phyloP scores from a whole-genome alignment of 2,888 invertebrate genomes.

The Hirtodrosophila duncani region DNA sequence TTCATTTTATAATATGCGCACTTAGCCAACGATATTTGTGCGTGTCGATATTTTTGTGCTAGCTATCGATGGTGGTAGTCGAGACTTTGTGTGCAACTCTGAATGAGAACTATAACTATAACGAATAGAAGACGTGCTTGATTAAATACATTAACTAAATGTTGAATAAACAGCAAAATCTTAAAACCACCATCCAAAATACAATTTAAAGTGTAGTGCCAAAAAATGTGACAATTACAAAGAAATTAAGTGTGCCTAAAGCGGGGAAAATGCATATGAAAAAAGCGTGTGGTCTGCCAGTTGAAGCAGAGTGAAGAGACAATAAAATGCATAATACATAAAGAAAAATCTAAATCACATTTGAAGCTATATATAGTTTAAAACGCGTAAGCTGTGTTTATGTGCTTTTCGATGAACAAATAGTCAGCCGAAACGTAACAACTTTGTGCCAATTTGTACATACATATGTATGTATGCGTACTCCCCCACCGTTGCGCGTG shows the following conservation, averaged over 20 bases:
- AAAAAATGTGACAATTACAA: conserved; percentile 21
- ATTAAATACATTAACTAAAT: too few relatives aligned
- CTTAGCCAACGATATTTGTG: too few relatives aligned
- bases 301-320: too few relatives aligned
- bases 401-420: conserved; percentile 13
- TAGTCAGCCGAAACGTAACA: conserved; percentile 13
- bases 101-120: too few relatives aligned
- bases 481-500: conserved; percentile 28
- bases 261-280: conserved; percentile 41
- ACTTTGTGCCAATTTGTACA: conserved; percentile 45
- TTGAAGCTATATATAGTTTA: conserved; percentile 23
- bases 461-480: too few relatives aligned
- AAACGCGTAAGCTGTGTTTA: conserved; percentile 13
- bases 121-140: too few relatives aligned
- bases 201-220: conserved; percentile 23
- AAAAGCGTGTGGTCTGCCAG: conserved; percentile 56
- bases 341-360: conserved; percentile 36
- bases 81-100: too few relatives aligned
- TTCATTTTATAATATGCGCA: too few relatives aligned
- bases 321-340: conserved; percentile 44
- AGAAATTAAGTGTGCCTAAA: neutral
- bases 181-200: too few relatives aligned
- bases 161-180: too few relatives aligned
- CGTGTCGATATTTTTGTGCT: too few relatives aligned
- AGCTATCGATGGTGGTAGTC: too few relatives aligned